phyloP scores from a whole-genome alignment of 1,140 invertebrate genomes.

The Aphaenogaster rudis region DNA sequence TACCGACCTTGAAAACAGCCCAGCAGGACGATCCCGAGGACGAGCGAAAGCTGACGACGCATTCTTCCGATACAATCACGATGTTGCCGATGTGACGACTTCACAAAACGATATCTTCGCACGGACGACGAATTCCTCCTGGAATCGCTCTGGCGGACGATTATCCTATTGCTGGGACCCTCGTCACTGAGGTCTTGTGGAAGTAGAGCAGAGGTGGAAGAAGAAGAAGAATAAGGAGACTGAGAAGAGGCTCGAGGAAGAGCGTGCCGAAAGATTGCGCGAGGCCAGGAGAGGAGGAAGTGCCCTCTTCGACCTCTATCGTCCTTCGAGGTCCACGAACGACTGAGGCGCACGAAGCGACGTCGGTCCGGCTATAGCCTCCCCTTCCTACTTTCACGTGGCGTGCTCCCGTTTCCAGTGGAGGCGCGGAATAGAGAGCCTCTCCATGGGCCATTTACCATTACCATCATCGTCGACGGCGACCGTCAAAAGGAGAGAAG shows the following conservation, averaged over 20 bases:
- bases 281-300: slow-evolving; percentile 81
- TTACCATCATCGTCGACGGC: slow-evolving; percentile 77
- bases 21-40: slow-evolving; percentile 80
- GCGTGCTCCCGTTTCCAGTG: slow-evolving; percentile 84
- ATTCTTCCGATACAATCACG: slow-evolving; percentile 76
- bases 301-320: slow-evolving; percentile 86
- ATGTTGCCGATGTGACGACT: slow-evolving; percentile 37
- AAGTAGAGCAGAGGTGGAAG: slow-evolving; percentile 32
- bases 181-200: slow-evolving; percentile 40
- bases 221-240: slow-evolving; percentile 47
- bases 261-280: slow-evolving; percentile 56
- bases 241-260: slow-evolving; percentile 50
- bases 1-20: slow-evolving; percentile 85
- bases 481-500: slow-evolving; percentile 53
- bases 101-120: slow-evolving; percentile 42
- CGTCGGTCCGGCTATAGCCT: slow-evolving; percentile 85
- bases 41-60: slow-evolving; percentile 79
- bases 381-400: slow-evolving; percentile 86
- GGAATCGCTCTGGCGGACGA: slow-evolving; percentile 33
- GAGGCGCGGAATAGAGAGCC: slow-evolving; percentile 77
- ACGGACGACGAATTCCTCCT: slow-evolving; percentile 12
- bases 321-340: slow-evolving; percentile 87
- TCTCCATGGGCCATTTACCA: slow-evolving; percentile 79
- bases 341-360: slow-evolving; percentile 84
- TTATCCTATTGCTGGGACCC: slow-evolving; percentile 39